phyloP scores from a whole-genome alignment of 2,113 vertebrate genomes.

The Tachysurus vachellii region DNA sequence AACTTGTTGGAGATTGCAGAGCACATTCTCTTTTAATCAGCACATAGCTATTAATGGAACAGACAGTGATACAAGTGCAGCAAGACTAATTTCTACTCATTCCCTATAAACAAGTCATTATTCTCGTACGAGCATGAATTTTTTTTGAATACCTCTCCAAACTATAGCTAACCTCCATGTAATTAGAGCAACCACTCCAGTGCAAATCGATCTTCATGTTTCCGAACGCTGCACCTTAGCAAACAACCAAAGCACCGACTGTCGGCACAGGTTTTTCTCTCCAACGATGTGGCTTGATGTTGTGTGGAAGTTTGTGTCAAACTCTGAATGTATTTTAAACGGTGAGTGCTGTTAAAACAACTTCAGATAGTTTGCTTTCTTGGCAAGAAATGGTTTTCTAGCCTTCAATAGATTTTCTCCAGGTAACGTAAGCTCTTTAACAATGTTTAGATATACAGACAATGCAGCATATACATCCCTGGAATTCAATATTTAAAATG shows the following conservation, averaged over 20 bases:
- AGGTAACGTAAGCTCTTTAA: slow-evolving; percentile 4
- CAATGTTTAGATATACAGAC: not conserved
- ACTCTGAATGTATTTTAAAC: slow-evolving; percentile 4
- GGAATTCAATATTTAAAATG: slow-evolving; percentile 22
- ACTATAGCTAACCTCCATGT: not conserved
- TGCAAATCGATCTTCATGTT: not conserved
- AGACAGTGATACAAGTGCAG: not conserved
- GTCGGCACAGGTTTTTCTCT: not conserved
- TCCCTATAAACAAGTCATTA: not conserved
- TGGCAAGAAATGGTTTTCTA: slow-evolving; percentile 2
- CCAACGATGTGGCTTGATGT: not conserved
- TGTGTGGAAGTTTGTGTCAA: not conserved
- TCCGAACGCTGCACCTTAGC: slow-evolving; percentile 29
- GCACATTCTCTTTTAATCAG: not conserved
- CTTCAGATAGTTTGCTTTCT: not conserved
- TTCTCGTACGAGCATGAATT: not conserved
- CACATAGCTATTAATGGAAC: not conserved
- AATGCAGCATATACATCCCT: slow-evolving; percentile 18
- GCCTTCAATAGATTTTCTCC: slow-evolving; percentile 7
- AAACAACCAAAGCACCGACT: slow-evolving; percentile 36
- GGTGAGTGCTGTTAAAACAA: not conserved
- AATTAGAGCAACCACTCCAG: not conserved
- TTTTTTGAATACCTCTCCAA: not conserved
- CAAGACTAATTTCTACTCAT: not conserved
- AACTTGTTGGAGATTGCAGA: not conserved